A percentile compares a stretch with the other conserved stretches of the same genome.
phyloP scores from a whole-genome alignment of 2,888 invertebrate genomes.

The Cyaniris semiargus region DNA sequence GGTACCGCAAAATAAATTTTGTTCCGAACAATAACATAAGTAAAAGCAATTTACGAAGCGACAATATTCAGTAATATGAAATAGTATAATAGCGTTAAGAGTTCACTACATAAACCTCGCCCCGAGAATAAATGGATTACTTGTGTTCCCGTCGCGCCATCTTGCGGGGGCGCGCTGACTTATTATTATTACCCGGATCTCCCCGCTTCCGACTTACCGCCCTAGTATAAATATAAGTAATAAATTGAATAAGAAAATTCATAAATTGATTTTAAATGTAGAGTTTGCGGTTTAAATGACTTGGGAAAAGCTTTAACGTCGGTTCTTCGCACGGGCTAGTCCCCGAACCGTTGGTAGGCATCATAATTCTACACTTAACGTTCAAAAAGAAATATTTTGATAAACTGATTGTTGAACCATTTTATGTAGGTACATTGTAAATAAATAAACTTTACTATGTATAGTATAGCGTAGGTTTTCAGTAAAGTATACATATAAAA shows the following conservation, averaged over 20 bases:
- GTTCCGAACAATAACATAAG: neutral
- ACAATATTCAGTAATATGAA: slow-evolving; percentile 58
- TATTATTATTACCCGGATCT: slow-evolving; percentile 78
- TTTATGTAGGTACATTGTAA: no score
- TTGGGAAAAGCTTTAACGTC: neutral
- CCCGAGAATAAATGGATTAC: slow-evolving; percentile 80
- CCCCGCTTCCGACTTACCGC: slow-evolving; percentile 76
- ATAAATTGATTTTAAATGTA: neutral
- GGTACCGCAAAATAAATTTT: neutral
- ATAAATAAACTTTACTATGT: no score
- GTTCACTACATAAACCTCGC: slow-evolving; percentile 76
- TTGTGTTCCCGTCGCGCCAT: slow-evolving; percentile 71
- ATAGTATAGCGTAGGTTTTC: no score
- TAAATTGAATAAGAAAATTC: slow-evolving; percentile 37
- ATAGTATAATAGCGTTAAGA: slow-evolving; percentile 73
- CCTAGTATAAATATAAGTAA: slow-evolving; percentile 67
- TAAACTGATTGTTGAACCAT: no score
- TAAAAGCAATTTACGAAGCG: slow-evolving; percentile 21
- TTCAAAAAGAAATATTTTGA: no score
- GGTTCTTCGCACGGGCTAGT: neutral
- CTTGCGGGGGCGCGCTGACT: slow-evolving; percentile 76
- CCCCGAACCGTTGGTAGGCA: no score
- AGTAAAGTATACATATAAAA: no score
- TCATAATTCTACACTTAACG: no score
- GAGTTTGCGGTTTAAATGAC: neutral